These are phyloP conservation scores for Lasioglossum oenotherae DNA, from an alignment of 2,888 invertebrate species.

Conservation along the genomic window DNA sequence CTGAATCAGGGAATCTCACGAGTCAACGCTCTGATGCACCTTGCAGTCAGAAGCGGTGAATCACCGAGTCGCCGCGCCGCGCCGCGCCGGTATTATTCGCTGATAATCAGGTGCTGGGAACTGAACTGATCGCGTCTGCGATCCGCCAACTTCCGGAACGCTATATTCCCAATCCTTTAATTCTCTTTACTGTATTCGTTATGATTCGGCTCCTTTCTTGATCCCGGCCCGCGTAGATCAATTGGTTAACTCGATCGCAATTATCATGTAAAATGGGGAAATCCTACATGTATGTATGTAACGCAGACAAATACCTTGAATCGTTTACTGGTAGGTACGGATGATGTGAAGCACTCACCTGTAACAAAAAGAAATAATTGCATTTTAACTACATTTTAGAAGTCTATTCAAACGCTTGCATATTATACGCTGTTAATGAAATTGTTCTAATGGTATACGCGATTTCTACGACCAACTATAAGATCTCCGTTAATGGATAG, in stretches of 20 bases:
- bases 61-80: slow-evolving; percentile 51
- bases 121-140: slow-evolving; percentile 9
- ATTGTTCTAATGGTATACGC: neutral
- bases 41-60: slow-evolving; percentile 60
- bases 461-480: neutral
- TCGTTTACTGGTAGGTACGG: neutral
- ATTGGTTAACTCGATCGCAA: too few relatives aligned
- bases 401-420: neutral
- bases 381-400: neutral
- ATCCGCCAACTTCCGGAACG: neutral
- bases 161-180: neutral
- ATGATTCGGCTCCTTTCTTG: too few relatives aligned
- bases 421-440: neutral
- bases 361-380: slow-evolving; percentile 36
- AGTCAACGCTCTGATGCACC: slow-evolving; percentile 60
- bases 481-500: neutral
- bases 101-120: slow-evolving; percentile 30
- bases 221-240: too few relatives aligned
- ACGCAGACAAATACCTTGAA: slow-evolving; percentile 15
- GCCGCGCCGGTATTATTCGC: slow-evolving; percentile 50
- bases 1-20: slow-evolving; percentile 61
- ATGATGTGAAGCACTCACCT: slow-evolving; percentile 36
- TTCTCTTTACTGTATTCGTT: neutral
- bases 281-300: neutral
- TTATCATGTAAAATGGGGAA: too few relatives aligned